Evolutionary conservation across 2,888 invertebrate genomes (phyloP).

Genomic region (Tortricodes alternella): DNA sequence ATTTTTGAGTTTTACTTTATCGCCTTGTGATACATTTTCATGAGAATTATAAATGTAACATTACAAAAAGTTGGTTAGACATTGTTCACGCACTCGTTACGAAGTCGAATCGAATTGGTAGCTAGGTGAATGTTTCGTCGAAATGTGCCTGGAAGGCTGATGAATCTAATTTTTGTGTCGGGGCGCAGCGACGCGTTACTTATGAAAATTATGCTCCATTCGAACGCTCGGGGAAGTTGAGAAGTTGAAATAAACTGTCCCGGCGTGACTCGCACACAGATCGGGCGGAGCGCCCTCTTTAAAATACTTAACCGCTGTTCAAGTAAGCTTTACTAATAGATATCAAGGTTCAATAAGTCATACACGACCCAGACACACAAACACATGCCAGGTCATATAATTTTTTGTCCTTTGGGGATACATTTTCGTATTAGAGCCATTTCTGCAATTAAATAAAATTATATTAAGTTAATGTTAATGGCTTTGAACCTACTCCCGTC

Average conservation of each 20-base stretch:
- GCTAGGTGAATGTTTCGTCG: constrained; percentile 58
- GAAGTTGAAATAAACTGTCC: constrained; percentile 80
- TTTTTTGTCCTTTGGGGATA: too few species aligned
- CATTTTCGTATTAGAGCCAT: too few species aligned
- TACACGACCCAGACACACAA: background rate
- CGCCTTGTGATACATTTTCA: constrained; percentile 23
- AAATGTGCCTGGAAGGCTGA: constrained; percentile 67
- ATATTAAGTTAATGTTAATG: too few species aligned
- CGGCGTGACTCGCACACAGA: constrained; percentile 75
- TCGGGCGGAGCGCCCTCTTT: constrained; percentile 37
- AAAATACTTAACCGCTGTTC: constrained; percentile 26
- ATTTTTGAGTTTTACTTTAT: constrained; percentile 43
- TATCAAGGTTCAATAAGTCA: background rate
- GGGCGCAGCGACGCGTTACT: constrained; percentile 65
- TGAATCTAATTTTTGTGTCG: constrained; percentile 77
- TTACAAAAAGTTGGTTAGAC: constrained; percentile 58
- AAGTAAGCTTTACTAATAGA: constrained; percentile 22
- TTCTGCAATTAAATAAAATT: too few species aligned
- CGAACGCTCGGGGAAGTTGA: constrained; percentile 72
- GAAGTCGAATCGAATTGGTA: constrained; percentile 67
- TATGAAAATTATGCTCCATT: constrained; percentile 80
- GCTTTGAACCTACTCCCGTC: too few species aligned
- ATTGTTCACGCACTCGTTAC: constrained; percentile 68
- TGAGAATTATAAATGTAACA: constrained; percentile 15
- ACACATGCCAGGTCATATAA: too few species aligned